Conservation (phyloP, 2,113 vertebrate genomes). For the Alethe diademata region DNA sequence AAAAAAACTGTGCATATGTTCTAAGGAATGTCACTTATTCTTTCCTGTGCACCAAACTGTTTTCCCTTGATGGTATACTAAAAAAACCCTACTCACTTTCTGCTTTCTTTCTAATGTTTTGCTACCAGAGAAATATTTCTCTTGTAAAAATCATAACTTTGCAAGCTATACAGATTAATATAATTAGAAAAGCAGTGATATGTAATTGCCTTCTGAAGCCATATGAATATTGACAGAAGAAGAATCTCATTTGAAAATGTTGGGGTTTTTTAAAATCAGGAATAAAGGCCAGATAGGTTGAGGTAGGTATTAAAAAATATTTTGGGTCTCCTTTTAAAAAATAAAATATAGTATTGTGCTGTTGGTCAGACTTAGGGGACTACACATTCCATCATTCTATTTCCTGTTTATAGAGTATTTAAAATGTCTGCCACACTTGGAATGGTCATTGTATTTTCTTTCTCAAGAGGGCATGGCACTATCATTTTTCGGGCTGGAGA, state of each 20-base stretch:
- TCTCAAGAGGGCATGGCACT: background rate
- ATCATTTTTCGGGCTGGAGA: background rate
- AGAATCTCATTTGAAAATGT: background rate
- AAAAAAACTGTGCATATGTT: background rate
- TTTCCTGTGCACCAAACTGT: background rate
- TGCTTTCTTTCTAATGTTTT: background rate
- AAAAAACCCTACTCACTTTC: background rate
- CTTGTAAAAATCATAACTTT: background rate
- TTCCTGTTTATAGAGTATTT: background rate
- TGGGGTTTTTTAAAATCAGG: accelerated
- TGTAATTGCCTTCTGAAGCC: background rate
- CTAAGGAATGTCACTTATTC: background rate
- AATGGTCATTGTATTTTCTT: background rate
- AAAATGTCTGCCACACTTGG: background rate
- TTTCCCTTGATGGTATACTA: background rate
- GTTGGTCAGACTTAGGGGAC: background rate
- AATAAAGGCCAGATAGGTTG: background rate
- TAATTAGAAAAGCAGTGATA: background rate
- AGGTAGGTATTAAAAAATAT: background rate
- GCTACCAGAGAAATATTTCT: background rate
- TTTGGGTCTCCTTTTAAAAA: background rate
- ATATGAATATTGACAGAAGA: background rate
- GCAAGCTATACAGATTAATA: background rate
- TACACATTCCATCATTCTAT: background rate
- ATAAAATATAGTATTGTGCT: background rate